Conservation (phyloP, 1,140 invertebrate genomes). For the Drosophila murphyi region DNA sequence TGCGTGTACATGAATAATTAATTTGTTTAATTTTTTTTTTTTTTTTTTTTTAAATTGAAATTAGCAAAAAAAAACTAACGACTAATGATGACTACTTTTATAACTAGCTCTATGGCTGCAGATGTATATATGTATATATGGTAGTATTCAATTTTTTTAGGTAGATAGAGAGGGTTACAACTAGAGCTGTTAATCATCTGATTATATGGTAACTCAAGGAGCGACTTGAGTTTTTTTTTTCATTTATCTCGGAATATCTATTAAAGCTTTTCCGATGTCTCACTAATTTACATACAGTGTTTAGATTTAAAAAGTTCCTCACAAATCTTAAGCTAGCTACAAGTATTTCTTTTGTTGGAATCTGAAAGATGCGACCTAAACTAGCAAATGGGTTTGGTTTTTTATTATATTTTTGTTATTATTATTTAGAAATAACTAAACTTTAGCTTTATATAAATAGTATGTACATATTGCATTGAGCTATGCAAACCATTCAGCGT, state of each 20-base stretch:
- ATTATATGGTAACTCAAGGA: not conserved
- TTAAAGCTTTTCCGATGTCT: constrained; percentile 60
- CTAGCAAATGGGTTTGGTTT: constrained; percentile 22
- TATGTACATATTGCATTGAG: constrained; percentile 43
- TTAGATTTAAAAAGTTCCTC: constrained; percentile 15
- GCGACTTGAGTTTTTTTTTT: constrained; percentile 5
- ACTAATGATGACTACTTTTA: constrained; percentile 61
- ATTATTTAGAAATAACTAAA: constrained; percentile 8
- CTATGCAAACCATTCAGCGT: constrained; percentile 25
- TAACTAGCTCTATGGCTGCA: constrained; percentile 33
- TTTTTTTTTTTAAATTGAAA: constrained; percentile 41
- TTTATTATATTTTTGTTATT: not conserved
- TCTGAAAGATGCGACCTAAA: constrained; percentile 26
- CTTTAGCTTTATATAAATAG: constrained; percentile 8
- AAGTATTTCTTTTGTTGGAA: constrained; percentile 2
- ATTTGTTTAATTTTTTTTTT: constrained; percentile 39
- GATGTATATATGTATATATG: constrained; percentile 10
- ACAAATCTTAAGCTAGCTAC: constrained; percentile 18
- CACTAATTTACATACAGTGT: constrained; percentile 28
- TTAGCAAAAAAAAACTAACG: constrained; percentile 47
- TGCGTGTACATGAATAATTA: constrained; percentile 38
- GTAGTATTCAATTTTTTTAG: constrained; percentile 12
- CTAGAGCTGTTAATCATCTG: constrained; percentile 1
- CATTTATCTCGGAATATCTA: constrained; percentile 55
- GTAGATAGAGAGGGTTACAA: constrained; percentile 13